These are phyloP conservation scores for Potamilus streckersoni DNA, from an alignment of 1,140 invertebrate genomes.

Conservation along the genomic window DNA sequence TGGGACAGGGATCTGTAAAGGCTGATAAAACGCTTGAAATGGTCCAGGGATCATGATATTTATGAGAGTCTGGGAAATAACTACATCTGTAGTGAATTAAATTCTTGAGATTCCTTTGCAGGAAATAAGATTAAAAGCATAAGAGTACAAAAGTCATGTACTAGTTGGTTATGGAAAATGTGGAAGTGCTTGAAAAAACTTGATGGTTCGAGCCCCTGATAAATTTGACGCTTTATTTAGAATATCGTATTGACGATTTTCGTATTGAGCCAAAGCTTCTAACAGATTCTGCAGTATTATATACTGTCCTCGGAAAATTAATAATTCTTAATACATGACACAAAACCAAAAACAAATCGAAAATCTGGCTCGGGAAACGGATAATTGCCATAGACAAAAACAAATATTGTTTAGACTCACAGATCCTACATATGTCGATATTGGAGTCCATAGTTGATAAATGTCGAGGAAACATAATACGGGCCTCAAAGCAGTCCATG, in stretches of 20 bases:
- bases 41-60: slow-evolving; percentile 7
- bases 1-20: too few relatives aligned
- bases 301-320: not conserved
- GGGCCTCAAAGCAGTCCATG: too few relatives aligned
- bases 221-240: slow-evolving; percentile 16
- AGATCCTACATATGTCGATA: slow-evolving; percentile 6
- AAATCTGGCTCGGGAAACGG: not conserved
- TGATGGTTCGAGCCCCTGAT: slow-evolving; percentile 21
- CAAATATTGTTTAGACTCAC: slow-evolving; percentile 4
- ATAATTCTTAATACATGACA: not conserved
- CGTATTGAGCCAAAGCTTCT: not conserved
- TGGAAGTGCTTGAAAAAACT: slow-evolving; percentile 18
- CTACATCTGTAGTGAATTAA: slow-evolving; percentile 9
- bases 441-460: slow-evolving; percentile 19
- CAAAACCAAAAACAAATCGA: not conserved
- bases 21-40: too few relatives aligned
- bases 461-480: not conserved
- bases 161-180: slow-evolving; percentile 20
- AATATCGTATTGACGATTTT: slow-evolving; percentile 23
- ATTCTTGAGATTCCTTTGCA: slow-evolving; percentile 7
- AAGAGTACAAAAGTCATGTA: not conserved
- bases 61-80: slow-evolving; percentile 5
- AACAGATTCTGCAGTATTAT: too few relatives aligned
- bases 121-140: not conserved
- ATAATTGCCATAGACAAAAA: not conserved